Percentiles rank a stretch among this genome's conserved stretches.
These are phyloP conservation scores for Parapristionchus giblindavisi DNA, from an alignment of 2,888 invertebrate species.

Conservation along the genomic window DNA sequence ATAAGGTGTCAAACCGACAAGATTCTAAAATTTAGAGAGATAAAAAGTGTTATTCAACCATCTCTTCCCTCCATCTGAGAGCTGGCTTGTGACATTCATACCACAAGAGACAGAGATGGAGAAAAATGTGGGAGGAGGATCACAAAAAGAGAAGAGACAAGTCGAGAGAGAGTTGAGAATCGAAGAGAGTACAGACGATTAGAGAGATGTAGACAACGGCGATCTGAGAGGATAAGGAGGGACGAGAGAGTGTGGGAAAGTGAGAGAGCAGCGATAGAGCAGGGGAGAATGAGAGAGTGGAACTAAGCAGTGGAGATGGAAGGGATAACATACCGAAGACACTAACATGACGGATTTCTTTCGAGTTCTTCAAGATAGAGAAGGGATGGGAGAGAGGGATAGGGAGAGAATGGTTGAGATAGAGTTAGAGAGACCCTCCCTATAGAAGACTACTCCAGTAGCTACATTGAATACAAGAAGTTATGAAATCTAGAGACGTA, in stretches of 20 bases:
- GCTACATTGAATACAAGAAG: too few species aligned
- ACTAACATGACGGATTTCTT: too few species aligned
- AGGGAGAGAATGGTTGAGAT: conserved; percentile 3
- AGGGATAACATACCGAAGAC: background rate
- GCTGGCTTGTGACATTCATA: too few species aligned
- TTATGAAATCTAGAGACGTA: too few species aligned
- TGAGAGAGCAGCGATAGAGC: conserved; percentile 19
- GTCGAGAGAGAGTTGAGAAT: background rate
- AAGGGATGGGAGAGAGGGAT: conserved; percentile 6
- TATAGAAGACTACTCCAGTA: background rate
- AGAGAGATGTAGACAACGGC: background rate
- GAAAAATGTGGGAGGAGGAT: background rate
- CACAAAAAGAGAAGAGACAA: background rate
- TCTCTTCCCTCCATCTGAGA: too few species aligned
- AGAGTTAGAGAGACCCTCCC: conserved; percentile 15
- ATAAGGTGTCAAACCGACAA: too few species aligned
- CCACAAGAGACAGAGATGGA: background rate
- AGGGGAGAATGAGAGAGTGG: background rate
- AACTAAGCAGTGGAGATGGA: background rate
- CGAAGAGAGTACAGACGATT: background rate
- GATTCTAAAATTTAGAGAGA: too few species aligned
- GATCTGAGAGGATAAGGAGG: background rate
- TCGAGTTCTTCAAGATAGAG: too few species aligned
- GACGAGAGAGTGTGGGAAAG: background rate
- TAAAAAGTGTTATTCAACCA: too few species aligned